Percentiles rank a stretch among this genome's conserved stretches.
These are phyloP conservation scores for Bursaphelenchus okinawaensis DNA, from an alignment of 2,888 invertebrate genomes.

Conservation along the genomic window DNA sequence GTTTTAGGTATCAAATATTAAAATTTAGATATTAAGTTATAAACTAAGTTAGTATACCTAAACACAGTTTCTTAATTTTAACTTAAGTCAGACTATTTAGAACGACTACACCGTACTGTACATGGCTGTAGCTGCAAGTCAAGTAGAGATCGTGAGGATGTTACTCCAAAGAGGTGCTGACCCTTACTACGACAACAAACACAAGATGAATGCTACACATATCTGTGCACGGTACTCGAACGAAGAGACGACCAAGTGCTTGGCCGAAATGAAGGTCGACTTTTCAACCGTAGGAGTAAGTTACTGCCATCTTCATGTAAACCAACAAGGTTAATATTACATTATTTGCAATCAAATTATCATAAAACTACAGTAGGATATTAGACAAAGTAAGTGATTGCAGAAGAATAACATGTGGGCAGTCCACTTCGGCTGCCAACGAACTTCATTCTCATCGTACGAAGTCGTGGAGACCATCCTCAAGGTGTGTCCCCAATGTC, in stretches of 20 bases:
- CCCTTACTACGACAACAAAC: constrained; percentile 51
- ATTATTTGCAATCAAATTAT: too few species aligned
- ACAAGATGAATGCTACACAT: constrained; percentile 65
- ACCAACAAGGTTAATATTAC: too few species aligned
- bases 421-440: constrained; percentile 85
- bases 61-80: neutral
- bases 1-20: constrained; percentile 40
- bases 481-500: constrained; percentile 81
- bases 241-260: constrained; percentile 85
- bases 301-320: too few species aligned
- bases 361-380: too few species aligned
- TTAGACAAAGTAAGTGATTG: neutral
- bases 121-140: constrained; percentile 60
- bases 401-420: constrained; percentile 88
- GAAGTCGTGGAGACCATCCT: constrained; percentile 81
- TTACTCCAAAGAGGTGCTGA: constrained; percentile 59
- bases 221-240: constrained; percentile 88
- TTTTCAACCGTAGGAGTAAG: constrained; percentile 70
- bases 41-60: neutral
- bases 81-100: too few species aligned
- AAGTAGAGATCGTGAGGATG: constrained; percentile 58
- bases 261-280: constrained; percentile 82
- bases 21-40: constrained; percentile 37
- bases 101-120: constrained; percentile 60
- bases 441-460: constrained; percentile 85